phyloP scores from a whole-genome alignment of 2,113 vertebrate species.

The Chamaetylas fuelleborni region DNA sequence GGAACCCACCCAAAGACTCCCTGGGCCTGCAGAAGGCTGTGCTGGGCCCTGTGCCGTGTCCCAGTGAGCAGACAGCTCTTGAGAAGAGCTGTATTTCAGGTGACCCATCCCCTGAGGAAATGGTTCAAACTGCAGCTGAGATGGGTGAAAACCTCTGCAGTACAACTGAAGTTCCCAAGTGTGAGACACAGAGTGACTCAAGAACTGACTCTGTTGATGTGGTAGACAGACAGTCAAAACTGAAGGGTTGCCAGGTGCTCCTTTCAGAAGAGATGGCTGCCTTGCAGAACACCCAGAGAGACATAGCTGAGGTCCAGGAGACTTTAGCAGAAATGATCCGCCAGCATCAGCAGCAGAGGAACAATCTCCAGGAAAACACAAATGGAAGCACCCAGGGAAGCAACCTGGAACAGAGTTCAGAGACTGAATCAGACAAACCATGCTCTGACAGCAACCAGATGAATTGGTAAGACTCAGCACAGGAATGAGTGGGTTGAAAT shows the following conservation, averaged over 20 bases:
- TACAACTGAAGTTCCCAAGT: background rate
- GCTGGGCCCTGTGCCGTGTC: background rate
- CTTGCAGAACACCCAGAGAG: conserved; percentile 78
- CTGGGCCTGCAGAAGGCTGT: background rate
- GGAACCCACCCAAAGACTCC: conserved; percentile 62
- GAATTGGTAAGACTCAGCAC: conserved; percentile 59
- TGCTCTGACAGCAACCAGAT: background rate
- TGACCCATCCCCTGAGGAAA: background rate
- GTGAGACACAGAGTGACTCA: background rate
- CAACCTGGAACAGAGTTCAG: conserved; percentile 12
- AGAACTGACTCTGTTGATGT: background rate
- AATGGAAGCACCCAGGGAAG: conserved; percentile 5
- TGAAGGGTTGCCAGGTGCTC: conserved; percentile 68
- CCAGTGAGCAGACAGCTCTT: background rate
- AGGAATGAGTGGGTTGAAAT: background rate
- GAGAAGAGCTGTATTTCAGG: background rate
- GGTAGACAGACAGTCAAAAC: background rate
- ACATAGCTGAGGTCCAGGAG: conserved; percentile 78
- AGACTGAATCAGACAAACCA: background rate
- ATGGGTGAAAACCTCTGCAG: background rate
- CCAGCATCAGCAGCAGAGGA: conserved; percentile 83
- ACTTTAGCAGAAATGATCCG: conserved; percentile 81
- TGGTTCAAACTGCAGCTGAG: background rate
- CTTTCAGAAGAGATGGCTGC: conserved; percentile 83
- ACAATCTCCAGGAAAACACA: conserved; percentile 48